These are phyloP conservation scores for Acleris emargana DNA, from an alignment of 2,888 invertebrate species.

Conservation along the genomic window DNA sequence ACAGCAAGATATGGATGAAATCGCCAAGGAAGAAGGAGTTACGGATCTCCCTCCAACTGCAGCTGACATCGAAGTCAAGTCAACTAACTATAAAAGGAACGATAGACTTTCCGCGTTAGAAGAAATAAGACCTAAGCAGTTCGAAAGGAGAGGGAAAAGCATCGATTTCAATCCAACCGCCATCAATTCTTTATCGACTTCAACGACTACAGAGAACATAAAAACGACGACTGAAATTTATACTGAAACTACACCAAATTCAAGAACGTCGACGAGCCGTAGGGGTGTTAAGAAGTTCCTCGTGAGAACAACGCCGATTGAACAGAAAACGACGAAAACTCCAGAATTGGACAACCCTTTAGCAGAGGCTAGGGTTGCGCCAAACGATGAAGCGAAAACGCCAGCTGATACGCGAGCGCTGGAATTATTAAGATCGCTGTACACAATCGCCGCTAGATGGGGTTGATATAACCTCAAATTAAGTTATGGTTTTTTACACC, in stretches of 20 bases:
- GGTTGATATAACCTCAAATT: slow-evolving; percentile 69
- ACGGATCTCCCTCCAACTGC: slow-evolving; percentile 54
- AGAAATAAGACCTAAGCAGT: slow-evolving; percentile 52
- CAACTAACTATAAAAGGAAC: slow-evolving; percentile 56
- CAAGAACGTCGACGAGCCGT: slow-evolving; percentile 60
- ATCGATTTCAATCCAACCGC: slow-evolving; percentile 65
- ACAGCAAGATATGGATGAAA: slow-evolving; percentile 80
- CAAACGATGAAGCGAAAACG: slow-evolving; percentile 60
- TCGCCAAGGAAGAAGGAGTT: slow-evolving; percentile 67
- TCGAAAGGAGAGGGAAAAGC: slow-evolving; percentile 63
- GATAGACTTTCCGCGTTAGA: slow-evolving; percentile 51
- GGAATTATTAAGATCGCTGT: slow-evolving; percentile 92
- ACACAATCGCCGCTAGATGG: slow-evolving; percentile 93
- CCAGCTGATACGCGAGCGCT: slow-evolving; percentile 90
- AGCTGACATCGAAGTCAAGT: slow-evolving; percentile 53
- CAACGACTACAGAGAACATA: slow-evolving; percentile 58
- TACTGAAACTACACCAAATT: slow-evolving; percentile 59
- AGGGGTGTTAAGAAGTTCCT: slow-evolving; percentile 70
- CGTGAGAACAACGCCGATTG: slow-evolving; percentile 56
- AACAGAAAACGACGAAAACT: slow-evolving; percentile 52
- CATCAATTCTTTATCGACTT: slow-evolving; percentile 69
- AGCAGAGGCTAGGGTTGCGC: slow-evolving; percentile 70
- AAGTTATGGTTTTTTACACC: slow-evolving; percentile 49
- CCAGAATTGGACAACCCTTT: slow-evolving; percentile 63
- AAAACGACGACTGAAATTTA: slow-evolving; percentile 49